Evolutionary conservation across 2,888 invertebrate species (phyloP).

Genomic region (Lymantria monacha): DNA sequence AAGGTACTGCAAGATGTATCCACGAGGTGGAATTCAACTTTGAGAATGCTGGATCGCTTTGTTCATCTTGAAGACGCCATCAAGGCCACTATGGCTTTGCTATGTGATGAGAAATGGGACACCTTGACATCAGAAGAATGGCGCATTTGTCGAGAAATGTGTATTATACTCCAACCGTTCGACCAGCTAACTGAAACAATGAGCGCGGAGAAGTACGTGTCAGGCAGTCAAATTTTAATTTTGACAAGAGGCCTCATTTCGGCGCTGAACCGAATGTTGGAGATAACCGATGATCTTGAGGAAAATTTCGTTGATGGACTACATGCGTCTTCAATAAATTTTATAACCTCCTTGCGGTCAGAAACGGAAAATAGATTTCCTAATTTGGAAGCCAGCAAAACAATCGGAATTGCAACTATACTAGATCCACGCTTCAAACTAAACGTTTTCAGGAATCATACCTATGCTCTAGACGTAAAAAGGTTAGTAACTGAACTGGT

Average conservation of each 20-base stretch:
- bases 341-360: conserved; percentile 5
- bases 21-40: conserved; percentile 3
- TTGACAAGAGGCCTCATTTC: conserved; percentile 22
- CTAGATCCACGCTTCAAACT: conserved; percentile 14
- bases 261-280: conserved; percentile 10
- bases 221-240: conserved; percentile 21
- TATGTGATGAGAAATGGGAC: conserved; percentile 12
- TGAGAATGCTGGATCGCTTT: conserved; percentile 24
- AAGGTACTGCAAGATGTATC: conserved; percentile 4
- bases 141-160: conserved; percentile 13
- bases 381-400: conserved; percentile 14
- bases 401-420: conserved; percentile 10
- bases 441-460: conserved; percentile 6
- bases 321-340: conserved; percentile 5
- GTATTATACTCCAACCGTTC: conserved; percentile 28
- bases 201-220: conserved; percentile 33
- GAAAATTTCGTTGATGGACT: conserved; percentile 6
- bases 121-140: conserved; percentile 22
- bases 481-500: conserved; percentile 4
- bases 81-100: conserved; percentile 9
- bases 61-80: conserved; percentile 10
- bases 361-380: conserved; percentile 12
- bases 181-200: conserved; percentile 28
- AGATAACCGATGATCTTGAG: background rate
- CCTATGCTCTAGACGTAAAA: background rate